phyloP scores from a whole-genome alignment of 2,888 invertebrate species.

The Cynaeus angustus region DNA sequence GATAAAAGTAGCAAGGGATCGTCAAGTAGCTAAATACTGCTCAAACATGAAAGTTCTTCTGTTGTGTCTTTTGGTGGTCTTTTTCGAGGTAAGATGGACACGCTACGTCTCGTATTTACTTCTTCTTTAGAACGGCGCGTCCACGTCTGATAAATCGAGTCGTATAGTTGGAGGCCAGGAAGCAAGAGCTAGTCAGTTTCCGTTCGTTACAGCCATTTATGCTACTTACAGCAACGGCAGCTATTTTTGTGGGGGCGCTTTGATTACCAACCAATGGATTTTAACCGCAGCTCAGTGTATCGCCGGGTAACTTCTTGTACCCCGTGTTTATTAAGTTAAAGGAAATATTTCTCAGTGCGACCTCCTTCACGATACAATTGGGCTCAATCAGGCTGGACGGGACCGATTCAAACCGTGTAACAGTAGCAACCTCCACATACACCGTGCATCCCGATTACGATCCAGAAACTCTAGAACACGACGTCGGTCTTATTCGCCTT shows the following conservation, averaged over 20 bases:
- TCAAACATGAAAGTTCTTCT: too few species aligned
- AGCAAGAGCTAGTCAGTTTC: constrained; percentile 23
- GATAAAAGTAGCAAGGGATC: too few species aligned
- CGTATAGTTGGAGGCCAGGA: constrained; percentile 27
- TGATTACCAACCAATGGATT: constrained; percentile 27
- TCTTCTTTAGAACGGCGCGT: too few species aligned
- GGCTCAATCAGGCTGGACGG: constrained; percentile 14
- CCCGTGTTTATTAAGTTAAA: constrained; percentile 3
- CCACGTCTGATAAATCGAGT: too few species aligned
- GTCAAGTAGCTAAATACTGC: too few species aligned
- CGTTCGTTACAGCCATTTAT: constrained; percentile 20
- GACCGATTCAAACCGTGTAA: constrained; percentile 9
- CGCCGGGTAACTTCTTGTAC: constrained; percentile 13
- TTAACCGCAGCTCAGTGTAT: constrained; percentile 27
- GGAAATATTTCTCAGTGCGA: constrained; percentile 19
- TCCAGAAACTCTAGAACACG: constrained; percentile 29
- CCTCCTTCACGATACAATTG: constrained; percentile 14
- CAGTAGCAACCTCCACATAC: constrained; percentile 13
- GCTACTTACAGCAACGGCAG: background rate
- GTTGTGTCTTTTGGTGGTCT: too few species aligned
- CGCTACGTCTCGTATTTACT: too few species aligned
- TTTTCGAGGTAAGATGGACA: too few species aligned
- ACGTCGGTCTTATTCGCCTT: constrained; percentile 14
- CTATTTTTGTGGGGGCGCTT: constrained; percentile 24
- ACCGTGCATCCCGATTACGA: constrained; percentile 13